Percentiles rank a stretch among this genome's conserved stretches.
Conservation (phyloP, 2,888 invertebrate species). For the Selenia dentaria region DNA sequence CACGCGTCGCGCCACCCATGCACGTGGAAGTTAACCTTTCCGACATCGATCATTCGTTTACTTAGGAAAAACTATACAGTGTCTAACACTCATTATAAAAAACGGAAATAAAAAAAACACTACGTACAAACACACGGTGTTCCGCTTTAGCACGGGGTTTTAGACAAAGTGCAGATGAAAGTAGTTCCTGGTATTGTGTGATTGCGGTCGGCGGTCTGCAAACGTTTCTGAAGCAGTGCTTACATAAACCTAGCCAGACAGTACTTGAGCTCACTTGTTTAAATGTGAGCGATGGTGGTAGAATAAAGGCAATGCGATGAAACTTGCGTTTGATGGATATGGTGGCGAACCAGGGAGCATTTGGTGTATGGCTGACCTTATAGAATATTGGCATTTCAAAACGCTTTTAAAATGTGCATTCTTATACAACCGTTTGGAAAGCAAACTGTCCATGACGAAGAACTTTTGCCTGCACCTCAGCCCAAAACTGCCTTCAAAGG, state of each 20-base stretch:
- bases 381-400: too few species aligned
- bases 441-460: too few species aligned
- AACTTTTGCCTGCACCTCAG: too few species aligned
- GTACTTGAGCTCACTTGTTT: neutral
- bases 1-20: neutral
- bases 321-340: too few species aligned
- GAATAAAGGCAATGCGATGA: too few species aligned
- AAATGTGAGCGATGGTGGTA: too few species aligned
- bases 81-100: slow-evolving; percentile 1
- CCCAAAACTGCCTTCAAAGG: too few species aligned
- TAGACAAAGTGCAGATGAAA: slow-evolving; percentile 29
- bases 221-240: slow-evolving; percentile 10
- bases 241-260: neutral
- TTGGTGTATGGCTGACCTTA: too few species aligned
- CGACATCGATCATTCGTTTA: neutral
- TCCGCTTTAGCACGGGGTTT: too few species aligned
- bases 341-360: too few species aligned
- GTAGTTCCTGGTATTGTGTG: slow-evolving; percentile 20
- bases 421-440: too few species aligned
- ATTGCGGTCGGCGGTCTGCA: slow-evolving; percentile 12
- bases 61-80: neutral
- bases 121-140: slow-evolving; percentile 13
- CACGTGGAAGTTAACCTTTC: neutral
- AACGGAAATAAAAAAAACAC: slow-evolving; percentile 9
- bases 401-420: too few species aligned